phyloP scores from a whole-genome alignment of 2,888 invertebrate species.

The Poecilus cupreus region DNA sequence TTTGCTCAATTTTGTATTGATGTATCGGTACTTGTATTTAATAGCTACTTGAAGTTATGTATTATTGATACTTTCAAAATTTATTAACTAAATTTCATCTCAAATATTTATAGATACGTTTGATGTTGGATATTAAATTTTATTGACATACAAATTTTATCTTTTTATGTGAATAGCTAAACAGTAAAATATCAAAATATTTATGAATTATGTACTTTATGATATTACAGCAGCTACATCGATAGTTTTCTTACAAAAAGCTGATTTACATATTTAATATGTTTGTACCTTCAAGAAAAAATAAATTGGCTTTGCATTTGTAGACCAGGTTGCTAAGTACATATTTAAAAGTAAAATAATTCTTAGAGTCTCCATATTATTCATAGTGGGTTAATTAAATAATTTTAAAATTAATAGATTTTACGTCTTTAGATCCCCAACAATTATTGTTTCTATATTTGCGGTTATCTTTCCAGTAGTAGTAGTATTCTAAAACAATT shows the following conservation, averaged over 20 bases:
- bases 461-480: too few species aligned
- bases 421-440: too few species aligned
- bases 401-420: too few species aligned
- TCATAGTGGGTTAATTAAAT: too few species aligned
- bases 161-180: neutral
- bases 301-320: too few species aligned
- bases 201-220: neutral
- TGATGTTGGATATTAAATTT: slow-evolving; percentile 20
- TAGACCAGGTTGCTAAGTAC: too few species aligned
- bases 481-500: too few species aligned
- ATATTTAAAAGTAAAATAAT: too few species aligned
- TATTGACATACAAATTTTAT: neutral
- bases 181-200: neutral
- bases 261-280: neutral
- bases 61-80: slow-evolving; percentile 5
- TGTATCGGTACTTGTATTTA: neutral
- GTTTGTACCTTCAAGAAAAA: neutral
- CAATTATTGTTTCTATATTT: too few species aligned
- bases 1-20: neutral
- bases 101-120: neutral
- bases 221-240: neutral
- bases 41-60: neutral
- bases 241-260: neutral
- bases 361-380: too few species aligned
- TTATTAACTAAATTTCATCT: slow-evolving; percentile 1